phyloP scores from a whole-genome alignment of 2,797 vertebrate species.

The Astyanax mexicanus region DNA sequence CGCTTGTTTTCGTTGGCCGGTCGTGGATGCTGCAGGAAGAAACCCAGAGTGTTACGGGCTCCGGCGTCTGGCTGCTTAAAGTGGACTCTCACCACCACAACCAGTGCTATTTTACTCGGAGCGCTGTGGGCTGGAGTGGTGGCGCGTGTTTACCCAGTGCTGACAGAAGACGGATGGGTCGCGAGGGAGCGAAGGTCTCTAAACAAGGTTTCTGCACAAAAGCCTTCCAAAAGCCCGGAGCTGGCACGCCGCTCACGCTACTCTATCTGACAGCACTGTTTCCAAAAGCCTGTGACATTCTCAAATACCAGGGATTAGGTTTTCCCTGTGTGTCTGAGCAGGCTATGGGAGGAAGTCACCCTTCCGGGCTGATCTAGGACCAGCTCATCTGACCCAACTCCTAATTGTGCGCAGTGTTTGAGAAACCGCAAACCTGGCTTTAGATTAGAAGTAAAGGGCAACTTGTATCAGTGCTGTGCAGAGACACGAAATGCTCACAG shows the following conservation, averaged over 20 bases:
- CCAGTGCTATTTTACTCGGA: constrained; percentile 63
- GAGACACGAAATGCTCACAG: constrained; percentile 49
- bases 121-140: constrained; percentile 59
- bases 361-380: constrained; percentile 33
- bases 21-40: constrained; percentile 33
- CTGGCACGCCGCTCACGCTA: constrained; percentile 57
- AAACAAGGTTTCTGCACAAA: constrained; percentile 62
- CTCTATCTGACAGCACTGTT: constrained; percentile 67
- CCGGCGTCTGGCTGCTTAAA: constrained; percentile 60
- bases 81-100: constrained; percentile 57
- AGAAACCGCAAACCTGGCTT: neutral
- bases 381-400: neutral
- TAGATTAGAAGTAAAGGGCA: constrained; percentile 22
- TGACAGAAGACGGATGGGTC: constrained; percentile 67
- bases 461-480: neutral
- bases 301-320: constrained; percentile 70
- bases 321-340: constrained; percentile 62
- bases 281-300: constrained; percentile 68
- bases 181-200: constrained; percentile 57
- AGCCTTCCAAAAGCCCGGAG: constrained; percentile 57
- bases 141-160: constrained; percentile 64
- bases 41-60: constrained; percentile 44
- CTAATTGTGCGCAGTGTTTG: constrained; percentile 4
- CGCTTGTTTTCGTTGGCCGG: constrained; percentile 54
- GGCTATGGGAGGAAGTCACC: constrained; percentile 56